phyloP scores from a whole-genome alignment of 2,113 vertebrate species.

The Telmatochromis bifrenatus region DNA sequence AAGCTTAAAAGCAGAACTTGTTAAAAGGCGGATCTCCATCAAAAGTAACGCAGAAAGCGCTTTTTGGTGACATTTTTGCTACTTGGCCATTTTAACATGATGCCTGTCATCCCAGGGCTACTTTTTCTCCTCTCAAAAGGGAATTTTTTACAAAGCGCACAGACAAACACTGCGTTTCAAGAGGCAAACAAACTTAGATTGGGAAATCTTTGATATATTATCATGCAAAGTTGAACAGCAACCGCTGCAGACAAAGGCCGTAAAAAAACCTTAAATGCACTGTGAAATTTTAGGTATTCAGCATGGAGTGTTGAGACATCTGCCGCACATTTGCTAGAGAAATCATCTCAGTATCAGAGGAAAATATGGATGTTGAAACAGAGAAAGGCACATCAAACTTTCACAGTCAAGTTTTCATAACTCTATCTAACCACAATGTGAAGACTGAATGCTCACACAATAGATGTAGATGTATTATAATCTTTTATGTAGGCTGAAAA shows the following conservation, averaged over 20 bases:
- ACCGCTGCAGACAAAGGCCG: neutral
- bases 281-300: constrained; percentile 27
- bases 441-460: neutral
- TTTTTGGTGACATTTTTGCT: constrained; percentile 61
- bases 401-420: neutral
- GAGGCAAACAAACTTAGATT: constrained; percentile 58
- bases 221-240: constrained; percentile 45
- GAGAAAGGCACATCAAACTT: neutral
- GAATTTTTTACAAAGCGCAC: constrained; percentile 45
- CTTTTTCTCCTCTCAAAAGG: constrained; percentile 33
- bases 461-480: neutral
- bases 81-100: constrained; percentile 59
- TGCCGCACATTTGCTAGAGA: constrained; percentile 20
- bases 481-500: neutral
- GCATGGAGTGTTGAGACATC: neutral
- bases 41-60: constrained; percentile 53
- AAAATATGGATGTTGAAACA: neutral
- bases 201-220: constrained; percentile 62
- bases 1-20: constrained; percentile 57
- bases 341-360: neutral
- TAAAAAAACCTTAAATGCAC: neutral
- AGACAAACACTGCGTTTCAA: constrained; percentile 49
- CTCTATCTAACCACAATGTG: neutral
- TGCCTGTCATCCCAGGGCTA: constrained; percentile 50
- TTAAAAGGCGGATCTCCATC: constrained; percentile 62